These are phyloP conservation scores for Tupiocoris notatus DNA, from an alignment of 2,888 invertebrate species.

Conservation along the genomic window DNA sequence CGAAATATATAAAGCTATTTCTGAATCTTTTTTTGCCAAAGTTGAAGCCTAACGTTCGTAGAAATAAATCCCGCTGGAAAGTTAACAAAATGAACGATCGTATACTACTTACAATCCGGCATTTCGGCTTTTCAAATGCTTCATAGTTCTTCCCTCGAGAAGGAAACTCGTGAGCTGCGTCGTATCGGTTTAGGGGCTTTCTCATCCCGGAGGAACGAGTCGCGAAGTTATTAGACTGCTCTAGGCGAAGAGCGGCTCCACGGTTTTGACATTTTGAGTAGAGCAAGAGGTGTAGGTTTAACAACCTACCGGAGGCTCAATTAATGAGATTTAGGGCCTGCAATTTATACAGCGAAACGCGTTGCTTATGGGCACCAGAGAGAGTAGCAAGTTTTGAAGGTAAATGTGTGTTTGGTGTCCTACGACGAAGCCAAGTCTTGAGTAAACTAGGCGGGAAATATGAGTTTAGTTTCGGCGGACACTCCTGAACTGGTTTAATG, in stretches of 20 bases:
- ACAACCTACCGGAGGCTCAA: constrained; percentile 33
- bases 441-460: constrained; percentile 19
- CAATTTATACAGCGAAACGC: constrained; percentile 20
- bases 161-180: background rate
- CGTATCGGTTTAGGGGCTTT: background rate
- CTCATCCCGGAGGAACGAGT: background rate
- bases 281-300: background rate
- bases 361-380: background rate
- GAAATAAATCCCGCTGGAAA: no score
- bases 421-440: background rate
- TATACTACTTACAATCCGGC: background rate
- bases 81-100: no score
- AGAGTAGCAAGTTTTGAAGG: constrained; percentile 34
- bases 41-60: no score
- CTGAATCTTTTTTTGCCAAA: no score
- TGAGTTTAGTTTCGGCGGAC: constrained; percentile 19
- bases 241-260: background rate
- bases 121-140: background rate
- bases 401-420: constrained; percentile 32
- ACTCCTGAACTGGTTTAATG: constrained; percentile 1
- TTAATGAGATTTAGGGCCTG: constrained; percentile 32
- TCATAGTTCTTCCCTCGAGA: background rate
- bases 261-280: background rate
- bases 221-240: background rate
- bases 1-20: no score